phyloP scores from a whole-genome alignment of 2,113 vertebrate genomes.

The Ailurus styani region DNA sequence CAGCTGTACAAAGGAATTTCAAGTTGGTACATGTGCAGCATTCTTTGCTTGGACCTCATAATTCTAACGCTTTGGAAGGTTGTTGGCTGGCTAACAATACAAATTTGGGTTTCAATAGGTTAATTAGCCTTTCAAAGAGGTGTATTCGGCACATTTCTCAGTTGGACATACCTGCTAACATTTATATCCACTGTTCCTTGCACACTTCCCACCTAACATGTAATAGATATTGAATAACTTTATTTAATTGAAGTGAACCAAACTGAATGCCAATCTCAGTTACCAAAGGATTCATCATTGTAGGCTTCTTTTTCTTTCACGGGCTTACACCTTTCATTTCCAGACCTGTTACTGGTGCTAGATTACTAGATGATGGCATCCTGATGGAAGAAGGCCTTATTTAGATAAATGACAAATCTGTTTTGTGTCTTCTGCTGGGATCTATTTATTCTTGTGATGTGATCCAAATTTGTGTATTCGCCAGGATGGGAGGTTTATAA shows the following conservation, averaged over 20 bases:
- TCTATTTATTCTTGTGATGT: constrained; percentile 24
- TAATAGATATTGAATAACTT: not conserved
- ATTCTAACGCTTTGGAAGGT: not conserved
- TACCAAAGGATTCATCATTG: not conserved
- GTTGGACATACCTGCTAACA: not conserved
- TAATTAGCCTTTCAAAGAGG: not conserved
- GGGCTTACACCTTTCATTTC: not conserved
- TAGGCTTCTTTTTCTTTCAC: not conserved
- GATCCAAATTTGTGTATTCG: constrained; percentile 29
- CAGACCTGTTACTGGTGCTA: not conserved
- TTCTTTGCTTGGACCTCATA: not conserved
- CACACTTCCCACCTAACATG: not conserved
- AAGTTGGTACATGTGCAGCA: not conserved
- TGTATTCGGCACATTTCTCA: not conserved
- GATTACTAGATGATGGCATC: not conserved
- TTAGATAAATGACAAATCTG: not conserved
- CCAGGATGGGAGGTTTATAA: not conserved
- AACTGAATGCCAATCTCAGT: not conserved
- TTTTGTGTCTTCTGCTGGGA: not conserved
- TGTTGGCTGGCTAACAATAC: not conserved
- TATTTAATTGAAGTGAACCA: not conserved
- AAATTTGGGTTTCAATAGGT: not conserved
- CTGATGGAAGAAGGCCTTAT: not conserved
- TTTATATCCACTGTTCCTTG: not conserved
- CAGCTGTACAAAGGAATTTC: constrained; percentile 34